These are phyloP conservation scores for Andrena praecox DNA, from an alignment of 2,888 invertebrate genomes.

Conservation along the genomic window DNA sequence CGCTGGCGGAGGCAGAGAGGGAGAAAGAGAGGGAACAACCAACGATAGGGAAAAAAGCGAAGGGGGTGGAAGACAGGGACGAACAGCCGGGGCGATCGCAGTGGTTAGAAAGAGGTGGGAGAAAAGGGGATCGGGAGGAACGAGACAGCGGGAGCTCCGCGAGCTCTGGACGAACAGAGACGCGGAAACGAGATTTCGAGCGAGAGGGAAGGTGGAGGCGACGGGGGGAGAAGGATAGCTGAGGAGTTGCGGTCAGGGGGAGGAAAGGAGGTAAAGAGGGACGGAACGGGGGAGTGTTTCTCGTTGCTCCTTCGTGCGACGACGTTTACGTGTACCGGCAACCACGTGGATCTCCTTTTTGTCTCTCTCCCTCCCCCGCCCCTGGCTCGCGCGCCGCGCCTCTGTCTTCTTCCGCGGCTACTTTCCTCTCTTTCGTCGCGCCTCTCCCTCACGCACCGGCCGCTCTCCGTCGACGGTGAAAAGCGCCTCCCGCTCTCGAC, in stretches of 20 bases:
- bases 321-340: slow-evolving; percentile 70
- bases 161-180: background rate
- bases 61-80: slow-evolving; percentile 22
- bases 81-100: background rate
- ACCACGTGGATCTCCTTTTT: slow-evolving; percentile 72
- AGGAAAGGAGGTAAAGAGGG: slow-evolving; percentile 43
- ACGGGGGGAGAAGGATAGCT: slow-evolving; percentile 13
- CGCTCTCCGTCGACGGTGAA: slow-evolving; percentile 41
- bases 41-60: background rate
- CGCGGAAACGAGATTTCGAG: background rate
- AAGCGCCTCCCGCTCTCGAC: slow-evolving; percentile 55
- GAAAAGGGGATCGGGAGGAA: background rate
- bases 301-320: slow-evolving; percentile 44
- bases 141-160: background rate
- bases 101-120: background rate
- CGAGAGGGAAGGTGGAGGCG: background rate
- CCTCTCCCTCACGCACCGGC: slow-evolving; percentile 27
- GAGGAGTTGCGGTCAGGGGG: slow-evolving; percentile 33
- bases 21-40: background rate
- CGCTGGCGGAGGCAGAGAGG: background rate
- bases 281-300: slow-evolving; percentile 47
- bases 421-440: slow-evolving; percentile 17
- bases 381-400: slow-evolving; percentile 36
- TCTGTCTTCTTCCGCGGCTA: slow-evolving; percentile 29
- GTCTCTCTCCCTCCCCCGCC: slow-evolving; percentile 41